Base-by-base conservation (phyloP, 2,888 invertebrate species). In the Copidosoma aretas region DNA sequence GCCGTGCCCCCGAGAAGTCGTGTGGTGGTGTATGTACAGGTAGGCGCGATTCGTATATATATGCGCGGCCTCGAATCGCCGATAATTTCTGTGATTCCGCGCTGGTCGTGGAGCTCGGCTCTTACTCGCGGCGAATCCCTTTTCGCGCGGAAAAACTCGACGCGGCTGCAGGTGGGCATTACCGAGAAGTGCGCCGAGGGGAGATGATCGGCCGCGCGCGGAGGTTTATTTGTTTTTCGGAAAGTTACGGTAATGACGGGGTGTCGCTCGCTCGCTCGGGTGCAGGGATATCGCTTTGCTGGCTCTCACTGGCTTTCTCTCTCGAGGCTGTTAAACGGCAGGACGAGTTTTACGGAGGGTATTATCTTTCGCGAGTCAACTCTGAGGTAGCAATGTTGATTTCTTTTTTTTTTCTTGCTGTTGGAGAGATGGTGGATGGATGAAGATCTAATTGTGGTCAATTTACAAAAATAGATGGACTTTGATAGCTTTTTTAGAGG, bases 81-180 rank as follows among this genome's bases (percentile, higher is more conserved):
- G 53, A 70, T 70, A 64, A 67, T 70, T 67, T 70, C 64, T 64
- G 52, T 64, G 60, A 70, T 67, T 60, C 54, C 32, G 3, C 43
- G 25, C 8, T 39, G 21, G 19, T n/a, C n/a, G n/a, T n/a, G n/a
- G n/a, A n/a, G 32, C 32, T 32, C 32, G 32, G 32, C 3, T n/a
- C n/a, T n/a, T n/a, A n/a, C n/a, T 32, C 32, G 32, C 32, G 32
- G 32, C 32, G 32, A 32, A 8, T 32, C 32, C 32, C 32, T 32
- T 32, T 32, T 32, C 32, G 32, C 32, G 32, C 17, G 43, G 43
- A 46, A 46, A 54, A 54, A 19, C 54, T 22, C 17, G 17, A 32
- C 25, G 15, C 43, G 14, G 43, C 4, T 46, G 41, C 41, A 10
- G 43, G 14, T 17, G 43, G 8, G 43, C 43, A 14, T 46, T 68